Percentiles rank a stretch among this genome's conserved stretches.
Evolutionary conservation across 2,113 vertebrate species (phyloP).

Genomic region (Sander lucioperca): DNA sequence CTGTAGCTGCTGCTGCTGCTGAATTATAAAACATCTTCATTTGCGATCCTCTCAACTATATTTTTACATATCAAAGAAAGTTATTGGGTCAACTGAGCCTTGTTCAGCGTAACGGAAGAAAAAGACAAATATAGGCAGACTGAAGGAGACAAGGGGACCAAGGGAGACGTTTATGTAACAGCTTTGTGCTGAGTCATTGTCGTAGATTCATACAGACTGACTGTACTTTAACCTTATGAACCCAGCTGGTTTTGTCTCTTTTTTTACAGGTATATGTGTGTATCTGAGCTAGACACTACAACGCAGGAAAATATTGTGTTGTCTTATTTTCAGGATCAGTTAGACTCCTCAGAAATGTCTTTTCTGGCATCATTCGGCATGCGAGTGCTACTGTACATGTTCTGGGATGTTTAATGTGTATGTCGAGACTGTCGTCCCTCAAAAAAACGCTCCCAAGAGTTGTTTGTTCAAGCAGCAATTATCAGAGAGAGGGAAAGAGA

Average conservation of each 20-base stretch:
- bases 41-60: constrained; percentile 1
- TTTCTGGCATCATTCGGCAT: too few species aligned
- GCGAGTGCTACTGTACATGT: too few species aligned
- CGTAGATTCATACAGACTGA: background rate
- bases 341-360: too few species aligned
- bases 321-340: too few species aligned
- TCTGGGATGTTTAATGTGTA: too few species aligned
- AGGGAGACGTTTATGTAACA: background rate
- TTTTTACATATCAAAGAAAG: constrained; percentile 39
- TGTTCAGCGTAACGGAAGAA: background rate
- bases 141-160: background rate
- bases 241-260: background rate
- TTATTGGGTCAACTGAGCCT: constrained; percentile 30
- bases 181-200: background rate
- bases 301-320: too few species aligned
- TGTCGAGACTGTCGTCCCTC: too few species aligned
- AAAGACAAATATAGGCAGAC: background rate
- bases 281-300: too few species aligned
- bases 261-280: background rate
- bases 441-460: too few species aligned
- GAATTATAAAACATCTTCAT: constrained; percentile 49
- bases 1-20: constrained; percentile 11
- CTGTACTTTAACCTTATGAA: background rate
- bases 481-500: background rate
- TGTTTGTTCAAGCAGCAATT: too few species aligned